Evolutionary conservation across 2,113 vertebrate species (phyloP), one percentile per base, ranked within the genome.

Genomic region (Tricholaema leucomelas): DNA sequence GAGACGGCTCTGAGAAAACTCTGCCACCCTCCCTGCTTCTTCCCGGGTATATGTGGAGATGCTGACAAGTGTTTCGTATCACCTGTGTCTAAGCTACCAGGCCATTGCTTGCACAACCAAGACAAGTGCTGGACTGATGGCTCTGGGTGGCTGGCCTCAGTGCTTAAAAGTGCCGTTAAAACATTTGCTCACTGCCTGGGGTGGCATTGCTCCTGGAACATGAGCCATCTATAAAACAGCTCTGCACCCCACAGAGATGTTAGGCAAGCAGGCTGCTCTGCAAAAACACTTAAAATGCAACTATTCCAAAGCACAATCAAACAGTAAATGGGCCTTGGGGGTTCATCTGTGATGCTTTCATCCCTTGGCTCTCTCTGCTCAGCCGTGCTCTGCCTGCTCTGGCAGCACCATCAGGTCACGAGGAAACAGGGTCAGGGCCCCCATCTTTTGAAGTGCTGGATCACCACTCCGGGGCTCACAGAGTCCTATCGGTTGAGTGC

Each of bases 161-260:
- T 48, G 82, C 76, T 71, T 87, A 42, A n/a, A 94, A 88, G 70
- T 33, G 80, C 70, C 91, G 88, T 90, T 88, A 94, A 92, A 92
- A 81, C 94, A 95, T 91, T 81, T 94, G 93, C 85, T 87, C 56
- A 91, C 52, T 59, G 85, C 70, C 82, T 75, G 69, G 54, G 85
- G 64, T 92, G 92, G 88, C 54, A 66, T 30, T 0, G 21, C 48
- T 91, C 52, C 76, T 65, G 58, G 85, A 93, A 76, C 2, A 2
- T 10, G 38, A 87, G 69, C 82, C 54, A 59, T 90, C 69, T 74
- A 81, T 60, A 66, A 91, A 91, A 77, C 82, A 89, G 56, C 65
- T 64, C 35, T 75, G 38, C 63, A 75, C 50, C 56, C 88, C 56
- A 76, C 2, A 4, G 91, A 91, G 91, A 77, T 31, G 36, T 81